Evolutionary conservation across 1,140 invertebrate genomes (phyloP).

Genomic region (Hycleus phaleratus): DNA sequence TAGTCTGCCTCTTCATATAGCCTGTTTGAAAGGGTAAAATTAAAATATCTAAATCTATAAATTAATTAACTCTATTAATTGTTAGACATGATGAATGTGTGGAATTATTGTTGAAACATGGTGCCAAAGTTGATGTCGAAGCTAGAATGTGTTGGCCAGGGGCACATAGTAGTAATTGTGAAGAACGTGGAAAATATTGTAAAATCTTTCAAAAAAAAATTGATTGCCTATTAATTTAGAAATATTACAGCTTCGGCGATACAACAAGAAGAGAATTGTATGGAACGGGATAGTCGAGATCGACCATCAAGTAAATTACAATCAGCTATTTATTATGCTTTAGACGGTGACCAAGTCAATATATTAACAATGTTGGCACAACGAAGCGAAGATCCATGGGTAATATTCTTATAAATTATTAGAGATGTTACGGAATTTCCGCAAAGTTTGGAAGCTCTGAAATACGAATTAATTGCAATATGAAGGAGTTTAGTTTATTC

Average conservation of each 20-base stretch:
- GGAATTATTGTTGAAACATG: constrained; percentile 48
- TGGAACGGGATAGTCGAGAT: constrained; percentile 36
- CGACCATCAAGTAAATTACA: constrained; percentile 53
- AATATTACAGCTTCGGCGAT: constrained; percentile 23
- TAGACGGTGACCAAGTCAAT: constrained; percentile 62
- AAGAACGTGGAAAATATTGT: constrained; percentile 54
- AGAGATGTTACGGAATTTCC: background rate
- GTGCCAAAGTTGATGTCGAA: constrained; percentile 48
- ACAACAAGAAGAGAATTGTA: constrained; percentile 37
- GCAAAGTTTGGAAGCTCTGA: background rate
- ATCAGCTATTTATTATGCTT: constrained; percentile 64
- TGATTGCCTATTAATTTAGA: background rate
- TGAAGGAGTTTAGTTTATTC: too few species aligned
- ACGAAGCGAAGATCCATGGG: constrained; percentile 62
- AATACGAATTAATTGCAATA: too few species aligned
- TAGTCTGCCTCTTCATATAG: constrained; percentile 64
- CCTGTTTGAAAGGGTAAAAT: constrained; percentile 56
- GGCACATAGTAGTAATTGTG: constrained; percentile 61
- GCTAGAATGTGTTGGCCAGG: constrained; percentile 61
- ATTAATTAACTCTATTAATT: constrained; percentile 12
- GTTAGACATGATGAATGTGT: constrained; percentile 49
- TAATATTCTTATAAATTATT: constrained; percentile 29
- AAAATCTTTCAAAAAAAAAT: constrained; percentile 13
- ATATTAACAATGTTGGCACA: constrained; percentile 57
- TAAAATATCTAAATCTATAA: background rate